Conservation (phyloP, 2,113 vertebrate species). For the Odontesthes bonariensis region DNA sequence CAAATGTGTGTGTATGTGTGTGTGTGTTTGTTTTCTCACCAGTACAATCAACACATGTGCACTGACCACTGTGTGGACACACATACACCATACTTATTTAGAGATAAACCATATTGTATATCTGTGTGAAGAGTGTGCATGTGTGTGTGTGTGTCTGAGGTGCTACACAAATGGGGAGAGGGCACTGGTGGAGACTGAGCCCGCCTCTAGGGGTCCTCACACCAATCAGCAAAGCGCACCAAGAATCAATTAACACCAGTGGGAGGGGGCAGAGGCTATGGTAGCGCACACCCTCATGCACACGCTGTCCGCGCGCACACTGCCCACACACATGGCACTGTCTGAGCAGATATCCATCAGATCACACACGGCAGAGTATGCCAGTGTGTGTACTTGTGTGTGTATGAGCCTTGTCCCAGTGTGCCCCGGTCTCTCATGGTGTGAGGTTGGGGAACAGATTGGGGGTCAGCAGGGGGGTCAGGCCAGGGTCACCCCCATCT, state of each 20-base stretch:
- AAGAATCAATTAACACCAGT: slow-evolving; percentile 89
- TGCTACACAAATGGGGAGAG: slow-evolving; percentile 66
- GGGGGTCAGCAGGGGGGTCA: slow-evolving; percentile 84
- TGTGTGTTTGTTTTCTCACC: slow-evolving; percentile 18
- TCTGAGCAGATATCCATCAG: slow-evolving; percentile 84
- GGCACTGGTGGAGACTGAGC: slow-evolving; percentile 72
- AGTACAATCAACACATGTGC: slow-evolving; percentile 32
- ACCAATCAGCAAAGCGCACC: slow-evolving; percentile 86
- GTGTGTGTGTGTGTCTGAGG: slow-evolving; percentile 33
- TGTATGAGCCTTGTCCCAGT: slow-evolving; percentile 65
- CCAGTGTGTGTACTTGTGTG: slow-evolving; percentile 68
- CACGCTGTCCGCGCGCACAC: slow-evolving; percentile 65
- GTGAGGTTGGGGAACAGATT: slow-evolving; percentile 85
- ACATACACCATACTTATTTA: slow-evolving; percentile 8
- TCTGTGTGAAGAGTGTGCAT: slow-evolving; percentile 19
- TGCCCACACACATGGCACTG: slow-evolving; percentile 80
- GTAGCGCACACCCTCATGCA: slow-evolving; percentile 68
- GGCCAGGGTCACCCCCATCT: slow-evolving; percentile 84
- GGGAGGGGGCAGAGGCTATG: slow-evolving; percentile 86
- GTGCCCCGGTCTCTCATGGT: slow-evolving; percentile 77
- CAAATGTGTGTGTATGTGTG: slow-evolving; percentile 14
- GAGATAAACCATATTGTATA: slow-evolving; percentile 34
- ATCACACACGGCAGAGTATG: slow-evolving; percentile 63
- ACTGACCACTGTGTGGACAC: slow-evolving; percentile 15
- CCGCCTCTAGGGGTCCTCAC: slow-evolving; percentile 86